phyloP scores from a whole-genome alignment of 2,113 vertebrate species.

The Grallaria varia region DNA sequence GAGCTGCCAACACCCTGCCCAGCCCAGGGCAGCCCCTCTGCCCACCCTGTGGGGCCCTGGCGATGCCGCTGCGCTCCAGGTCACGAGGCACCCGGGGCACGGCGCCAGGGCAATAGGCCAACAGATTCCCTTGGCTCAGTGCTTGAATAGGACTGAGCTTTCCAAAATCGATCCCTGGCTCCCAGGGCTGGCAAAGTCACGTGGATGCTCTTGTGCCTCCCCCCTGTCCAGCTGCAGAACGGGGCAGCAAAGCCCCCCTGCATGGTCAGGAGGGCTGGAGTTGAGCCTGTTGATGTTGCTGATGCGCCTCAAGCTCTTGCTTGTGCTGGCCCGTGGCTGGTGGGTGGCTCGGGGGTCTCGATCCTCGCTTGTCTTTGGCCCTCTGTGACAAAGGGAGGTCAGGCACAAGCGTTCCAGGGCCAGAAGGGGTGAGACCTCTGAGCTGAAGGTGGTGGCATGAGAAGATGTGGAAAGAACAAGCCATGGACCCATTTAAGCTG shows the following conservation, averaged over 20 bases:
- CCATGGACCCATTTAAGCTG: not conserved
- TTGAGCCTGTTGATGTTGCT: not conserved
- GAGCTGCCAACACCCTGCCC: not conserved
- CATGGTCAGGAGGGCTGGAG: not conserved
- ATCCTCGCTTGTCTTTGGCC: not conserved
- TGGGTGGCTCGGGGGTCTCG: not conserved
- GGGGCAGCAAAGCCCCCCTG: not conserved
- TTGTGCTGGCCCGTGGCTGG: not conserved
- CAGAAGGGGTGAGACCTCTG: not conserved
- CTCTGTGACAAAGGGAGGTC: not conserved
- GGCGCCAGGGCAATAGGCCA: not conserved
- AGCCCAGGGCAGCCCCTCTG: not conserved
- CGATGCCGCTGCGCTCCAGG: not conserved
- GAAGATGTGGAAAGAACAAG: not conserved
- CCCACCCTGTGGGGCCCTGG: not conserved
- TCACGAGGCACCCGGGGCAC: not conserved
- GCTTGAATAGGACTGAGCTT: not conserved
- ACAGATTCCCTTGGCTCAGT: not conserved
- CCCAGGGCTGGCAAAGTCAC: not conserved
- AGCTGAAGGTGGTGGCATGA: not conserved
- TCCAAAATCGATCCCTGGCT: not conserved
- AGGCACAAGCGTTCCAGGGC: not conserved
- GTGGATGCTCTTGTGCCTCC: accelerated
- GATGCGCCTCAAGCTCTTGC: not conserved
- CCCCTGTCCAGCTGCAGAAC: not conserved